phyloP scores from a whole-genome alignment of 2,113 vertebrate species.

The Tamias sibiricus region DNA sequence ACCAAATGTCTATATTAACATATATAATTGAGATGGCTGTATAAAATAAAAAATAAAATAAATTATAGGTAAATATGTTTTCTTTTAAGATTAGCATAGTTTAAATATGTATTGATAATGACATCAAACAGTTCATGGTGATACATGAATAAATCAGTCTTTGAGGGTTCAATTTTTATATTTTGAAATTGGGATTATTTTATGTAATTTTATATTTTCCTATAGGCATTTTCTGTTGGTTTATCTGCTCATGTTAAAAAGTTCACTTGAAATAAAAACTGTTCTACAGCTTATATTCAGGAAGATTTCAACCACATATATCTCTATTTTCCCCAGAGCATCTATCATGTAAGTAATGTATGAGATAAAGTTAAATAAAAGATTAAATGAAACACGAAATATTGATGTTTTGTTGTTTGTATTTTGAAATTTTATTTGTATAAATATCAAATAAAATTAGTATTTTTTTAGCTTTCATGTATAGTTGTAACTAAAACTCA shows the following conservation, averaged over 20 bases:
- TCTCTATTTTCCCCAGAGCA: slow-evolving; percentile 54
- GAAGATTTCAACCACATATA: slow-evolving; percentile 28
- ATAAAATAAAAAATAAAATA: not conserved
- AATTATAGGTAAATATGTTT: not conserved
- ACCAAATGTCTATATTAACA: not conserved
- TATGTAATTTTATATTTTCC: slow-evolving; percentile 78
- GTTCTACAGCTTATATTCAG: slow-evolving; percentile 19
- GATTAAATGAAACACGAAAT: slow-evolving; percentile 58
- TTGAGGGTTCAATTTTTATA: slow-evolving; percentile 48
- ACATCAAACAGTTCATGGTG: slow-evolving; percentile 11
- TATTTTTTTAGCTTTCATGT: slow-evolving; percentile 66
- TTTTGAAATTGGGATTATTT: slow-evolving; percentile 69
- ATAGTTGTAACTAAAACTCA: slow-evolving; percentile 61
- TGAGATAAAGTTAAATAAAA: slow-evolving; percentile 37
- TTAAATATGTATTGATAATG: not conserved
- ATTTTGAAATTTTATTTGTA: not conserved
- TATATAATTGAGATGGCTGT: not conserved
- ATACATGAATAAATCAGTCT: slow-evolving; percentile 67
- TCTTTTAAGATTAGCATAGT: not conserved
- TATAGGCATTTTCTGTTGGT: slow-evolving; percentile 72
- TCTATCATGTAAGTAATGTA: slow-evolving; percentile 13
- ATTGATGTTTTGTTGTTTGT: not conserved
- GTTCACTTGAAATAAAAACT: slow-evolving; percentile 69
- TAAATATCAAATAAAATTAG: not conserved
- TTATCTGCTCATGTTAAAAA: slow-evolving; percentile 73